A percentile compares a stretch with the other conserved stretches of the same genome.
Conservation (phyloP, 2,113 vertebrate genomes). For the Salvelinus fontinalis region DNA sequence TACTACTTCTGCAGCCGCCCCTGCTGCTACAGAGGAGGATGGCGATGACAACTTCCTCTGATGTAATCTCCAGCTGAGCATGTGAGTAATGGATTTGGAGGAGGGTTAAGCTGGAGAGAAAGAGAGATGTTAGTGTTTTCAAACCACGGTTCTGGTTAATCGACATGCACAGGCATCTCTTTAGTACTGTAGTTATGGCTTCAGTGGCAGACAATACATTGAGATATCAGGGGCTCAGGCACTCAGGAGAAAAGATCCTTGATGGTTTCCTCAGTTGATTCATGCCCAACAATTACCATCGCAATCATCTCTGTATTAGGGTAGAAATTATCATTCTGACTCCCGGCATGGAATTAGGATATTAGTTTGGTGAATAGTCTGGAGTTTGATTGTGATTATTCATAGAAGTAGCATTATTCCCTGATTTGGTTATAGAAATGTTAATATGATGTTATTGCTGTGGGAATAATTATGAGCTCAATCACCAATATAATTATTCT, state of each 20-base stretch:
- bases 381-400: too few species aligned
- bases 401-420: background rate
- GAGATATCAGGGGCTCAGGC: too few species aligned
- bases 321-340: background rate
- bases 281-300: too few species aligned
- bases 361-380: too few species aligned
- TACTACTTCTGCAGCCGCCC: background rate
- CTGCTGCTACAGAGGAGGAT: background rate
- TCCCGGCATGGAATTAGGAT: too few species aligned
- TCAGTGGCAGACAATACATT: background rate
- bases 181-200: background rate
- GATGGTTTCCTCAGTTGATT: too few species aligned
- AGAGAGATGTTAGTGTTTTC: background rate
- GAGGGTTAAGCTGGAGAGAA: constrained; percentile 14
- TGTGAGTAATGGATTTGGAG: background rate
- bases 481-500: too few species aligned
- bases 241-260: too few species aligned
- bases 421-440: background rate
- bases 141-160: background rate
- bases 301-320: background rate
- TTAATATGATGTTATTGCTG: background rate
- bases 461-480: background rate
- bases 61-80: background rate
- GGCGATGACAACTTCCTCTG: background rate
- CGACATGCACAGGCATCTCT: background rate